Base-by-base conservation (phyloP, 2,113 vertebrate species). In the Anhinga anhinga region DNA sequence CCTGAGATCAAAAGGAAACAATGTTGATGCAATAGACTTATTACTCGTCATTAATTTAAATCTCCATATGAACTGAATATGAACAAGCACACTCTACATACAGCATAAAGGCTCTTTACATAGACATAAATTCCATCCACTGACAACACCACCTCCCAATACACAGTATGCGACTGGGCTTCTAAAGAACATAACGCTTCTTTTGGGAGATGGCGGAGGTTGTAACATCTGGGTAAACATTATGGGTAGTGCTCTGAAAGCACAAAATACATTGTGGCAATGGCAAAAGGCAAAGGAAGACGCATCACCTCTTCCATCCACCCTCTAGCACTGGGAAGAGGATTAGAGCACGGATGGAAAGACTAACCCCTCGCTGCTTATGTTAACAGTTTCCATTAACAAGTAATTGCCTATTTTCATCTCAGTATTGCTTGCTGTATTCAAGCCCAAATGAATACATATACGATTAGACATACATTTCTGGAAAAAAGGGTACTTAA, bases 381-480 rank as follows among this genome's bases (percentile, higher is more conserved):
- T 65, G 71, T 55, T 49, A 87, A 63, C 47, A 49, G 69, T 76
- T 95, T 59, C 62, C 49, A 69, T 59, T 76, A 91, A 90, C 30
- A 91, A 92, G 65, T 65, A 93, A 80, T 53, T 82, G 36, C 61
- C 72, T 95, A 11, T 72, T 84, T 86, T 95, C 83, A 73, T 70
- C 36, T 85, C 26, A 50, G 42, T 50, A 50, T 85, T 76, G 76
- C 50, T 55, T 20, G 15, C 53, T 56, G 29, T 62, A 83, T 78
- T 55, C n/a, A 83, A 93, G 55, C 50, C 84, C 62, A 97, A 80
- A 94, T 13, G 3, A 53, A 87, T 42, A 40, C 11, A 34, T 4
- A 23, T 58, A 53, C 80, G 45, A 91, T 63, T 40, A 89, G 34
- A 47, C 47, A 52, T 2, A 56, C 1, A 0, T 56, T 88, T 71